Conservation (phyloP, 2,797 vertebrate species). For the Odontamblyopus lacepedii region DNA sequence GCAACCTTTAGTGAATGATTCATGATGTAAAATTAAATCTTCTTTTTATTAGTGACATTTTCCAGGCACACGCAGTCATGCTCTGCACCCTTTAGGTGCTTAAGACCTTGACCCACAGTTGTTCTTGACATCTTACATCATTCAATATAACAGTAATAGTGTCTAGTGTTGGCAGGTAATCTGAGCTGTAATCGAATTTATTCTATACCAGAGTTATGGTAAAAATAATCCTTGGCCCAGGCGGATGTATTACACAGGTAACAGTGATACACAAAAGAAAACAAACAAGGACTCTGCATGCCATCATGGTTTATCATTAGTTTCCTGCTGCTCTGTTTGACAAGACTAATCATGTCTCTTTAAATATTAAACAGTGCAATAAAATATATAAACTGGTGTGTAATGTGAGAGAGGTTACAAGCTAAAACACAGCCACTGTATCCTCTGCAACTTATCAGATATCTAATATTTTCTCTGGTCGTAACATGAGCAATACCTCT, state of each 20-base stretch:
- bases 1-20: conserved; percentile 56
- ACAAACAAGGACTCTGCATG: conserved; percentile 20
- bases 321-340: conserved; percentile 14
- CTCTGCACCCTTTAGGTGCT: conserved; percentile 44
- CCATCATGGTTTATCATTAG: conserved; percentile 7
- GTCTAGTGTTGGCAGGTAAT: conserved; percentile 27
- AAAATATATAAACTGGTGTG: background rate
- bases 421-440: background rate
- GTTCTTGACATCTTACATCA: conserved; percentile 20
- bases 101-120: conserved; percentile 68
- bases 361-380: background rate
- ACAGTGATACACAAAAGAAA: conserved; percentile 9
- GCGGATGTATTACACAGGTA: background rate
- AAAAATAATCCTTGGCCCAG: background rate
- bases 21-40: conserved; percentile 58
- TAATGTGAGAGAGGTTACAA: background rate
- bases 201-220: background rate
- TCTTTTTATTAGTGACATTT: conserved; percentile 55
- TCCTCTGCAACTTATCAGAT: background rate
- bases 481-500: background rate
- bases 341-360: background rate
- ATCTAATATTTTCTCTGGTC: background rate
- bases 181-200: background rate
- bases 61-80: conserved; percentile 14
- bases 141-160: conserved; percentile 8